Conservation (phyloP, 2,888 invertebrate genomes). For the Drosophila monieri region DNA sequence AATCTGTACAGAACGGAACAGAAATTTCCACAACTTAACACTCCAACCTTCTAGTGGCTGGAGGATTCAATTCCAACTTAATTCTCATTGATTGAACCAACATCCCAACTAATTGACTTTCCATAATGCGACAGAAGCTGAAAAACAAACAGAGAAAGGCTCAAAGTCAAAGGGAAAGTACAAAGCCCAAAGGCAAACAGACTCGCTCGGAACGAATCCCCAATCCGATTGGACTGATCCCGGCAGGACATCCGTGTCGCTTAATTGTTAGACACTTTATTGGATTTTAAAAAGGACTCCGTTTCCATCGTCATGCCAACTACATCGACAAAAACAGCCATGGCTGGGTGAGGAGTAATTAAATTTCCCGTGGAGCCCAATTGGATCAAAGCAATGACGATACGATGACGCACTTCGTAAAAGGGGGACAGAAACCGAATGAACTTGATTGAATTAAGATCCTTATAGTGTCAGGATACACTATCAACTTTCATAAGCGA, state of each 20-base stretch:
- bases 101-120: conserved; percentile 64
- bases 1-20: background rate
- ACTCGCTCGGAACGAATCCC: conserved; percentile 19
- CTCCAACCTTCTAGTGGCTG: background rate
- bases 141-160: conserved; percentile 36
- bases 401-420: conserved; percentile 60
- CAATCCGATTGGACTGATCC: conserved; percentile 26
- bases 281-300: conserved; percentile 77
- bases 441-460: conserved; percentile 77
- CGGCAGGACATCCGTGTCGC: conserved; percentile 75
- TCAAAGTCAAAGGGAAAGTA: conserved; percentile 7
- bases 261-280: conserved; percentile 80
- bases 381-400: conserved; percentile 39
- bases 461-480: background rate
- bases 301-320: conserved; percentile 43
- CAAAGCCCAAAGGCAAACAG: conserved; percentile 31
- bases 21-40: background rate
- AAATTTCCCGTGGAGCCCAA: conserved; percentile 74
- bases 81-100: conserved; percentile 57
- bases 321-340: conserved; percentile 27
- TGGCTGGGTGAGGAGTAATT: conserved; percentile 59
- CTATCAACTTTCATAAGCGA: background rate
- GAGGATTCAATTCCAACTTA: conserved; percentile 23
- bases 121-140: conserved; percentile 44
- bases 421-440: conserved; percentile 28